These are phyloP conservation scores for Odocoileus hemionus DNA, from an alignment of 2,113 vertebrate species.

Conservation along the genomic window DNA sequence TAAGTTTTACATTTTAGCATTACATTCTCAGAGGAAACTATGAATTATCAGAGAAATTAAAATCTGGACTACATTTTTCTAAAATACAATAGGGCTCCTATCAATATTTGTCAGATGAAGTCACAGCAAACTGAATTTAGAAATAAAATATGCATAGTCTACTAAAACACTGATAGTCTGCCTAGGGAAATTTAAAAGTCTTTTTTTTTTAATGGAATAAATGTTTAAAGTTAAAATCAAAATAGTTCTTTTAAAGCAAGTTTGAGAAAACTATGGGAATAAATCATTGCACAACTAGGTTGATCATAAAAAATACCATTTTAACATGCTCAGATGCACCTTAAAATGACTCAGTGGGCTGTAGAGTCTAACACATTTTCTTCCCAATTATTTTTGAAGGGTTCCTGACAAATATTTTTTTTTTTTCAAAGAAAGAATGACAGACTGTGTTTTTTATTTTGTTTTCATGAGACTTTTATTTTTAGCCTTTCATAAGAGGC, in stretches of 20 bases:
- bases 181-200: neutral
- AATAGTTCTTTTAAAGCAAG: slow-evolving; percentile 52
- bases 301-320: slow-evolving; percentile 48
- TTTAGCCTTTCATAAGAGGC: slow-evolving; percentile 77
- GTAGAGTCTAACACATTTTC: slow-evolving; percentile 74
- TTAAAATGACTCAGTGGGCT: slow-evolving; percentile 72
- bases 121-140: neutral
- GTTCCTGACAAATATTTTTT: slow-evolving; percentile 77
- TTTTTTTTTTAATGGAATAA: slow-evolving; percentile 51
- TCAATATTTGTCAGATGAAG: neutral
- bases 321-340: slow-evolving; percentile 58
- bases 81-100: neutral
- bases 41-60: slow-evolving; percentile 33
- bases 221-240: slow-evolving; percentile 69
- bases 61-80: neutral
- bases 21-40: neutral
- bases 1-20: neutral
- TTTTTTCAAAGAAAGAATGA: slow-evolving; percentile 72
- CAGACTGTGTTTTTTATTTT: slow-evolving; percentile 77
- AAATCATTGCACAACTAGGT: slow-evolving; percentile 14
- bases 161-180: slow-evolving; percentile 11
- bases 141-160: neutral
- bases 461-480: slow-evolving; percentile 78
- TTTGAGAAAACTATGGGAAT: slow-evolving; percentile 57
- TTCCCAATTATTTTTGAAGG: slow-evolving; percentile 82